Base-by-base conservation (phyloP, 2,888 invertebrate genomes). In the Noctua janthe region DNA sequence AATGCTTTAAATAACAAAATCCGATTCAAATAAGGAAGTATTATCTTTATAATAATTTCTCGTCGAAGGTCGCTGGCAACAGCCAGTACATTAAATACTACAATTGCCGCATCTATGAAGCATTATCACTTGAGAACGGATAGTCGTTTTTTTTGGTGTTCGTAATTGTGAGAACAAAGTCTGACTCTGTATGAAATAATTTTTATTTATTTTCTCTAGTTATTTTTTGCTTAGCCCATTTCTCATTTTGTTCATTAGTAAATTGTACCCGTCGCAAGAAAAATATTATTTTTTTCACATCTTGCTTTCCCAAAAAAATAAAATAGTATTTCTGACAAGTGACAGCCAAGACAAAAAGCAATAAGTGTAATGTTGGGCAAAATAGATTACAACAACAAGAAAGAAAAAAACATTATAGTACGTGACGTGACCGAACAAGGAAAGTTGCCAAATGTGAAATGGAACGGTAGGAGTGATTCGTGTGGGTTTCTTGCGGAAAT, bases 351-450 rank as follows among this genome's bases (percentile, higher is more conserved):
- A 70, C 49, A 43, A 20, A 13, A 29, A 29, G 4, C 15, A 51
- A 51, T 49, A 76, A 76, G 47, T 39, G 43, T 39, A 74, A 29
- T 73, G 39, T 29, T 71, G 67, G 10, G 56, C n/a, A 71, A 74
- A 84, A 76, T 43, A 54, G 11, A 76, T 66, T 59, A 15, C 4
- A 56, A 10, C 47, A 17, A 59, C 7, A 43, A 66, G n/a, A 51
- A 62, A 35, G 17, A 73, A 67, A 43, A 29, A 72, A 35, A 67
- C 39, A 64, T 15, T 39, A 72, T 59, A 17, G n/a, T 49, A 49
- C 47, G n/a, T 69, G 10, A 69, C 51, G 69, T 75, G 69, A 70
- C 56, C 35, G 20, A 66, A 43, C 69, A 51, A 43, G 15, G 29
- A 66, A 56, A 59, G 15, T 17, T 69, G 35, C 23, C 17, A 54